phyloP scores from a whole-genome alignment of 2,797 vertebrate species.

The Toxotes lorentzi region DNA sequence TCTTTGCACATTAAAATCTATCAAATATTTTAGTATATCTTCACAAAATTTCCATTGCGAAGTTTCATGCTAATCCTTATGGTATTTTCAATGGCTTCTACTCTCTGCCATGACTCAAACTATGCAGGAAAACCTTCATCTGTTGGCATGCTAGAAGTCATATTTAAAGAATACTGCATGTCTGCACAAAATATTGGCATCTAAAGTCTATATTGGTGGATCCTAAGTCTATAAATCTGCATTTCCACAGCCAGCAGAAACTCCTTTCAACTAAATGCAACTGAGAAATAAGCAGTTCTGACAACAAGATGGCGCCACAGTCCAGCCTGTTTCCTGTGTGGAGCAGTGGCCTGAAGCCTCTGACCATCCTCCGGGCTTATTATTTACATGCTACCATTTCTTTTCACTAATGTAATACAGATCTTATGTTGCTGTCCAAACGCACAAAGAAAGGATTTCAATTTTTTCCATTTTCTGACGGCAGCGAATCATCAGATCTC shows the following conservation, averaged over 20 bases:
- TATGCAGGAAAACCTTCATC: neutral
- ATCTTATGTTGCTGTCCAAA: neutral
- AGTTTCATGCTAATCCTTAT: neutral
- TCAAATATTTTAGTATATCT: no score
- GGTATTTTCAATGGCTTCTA: neutral
- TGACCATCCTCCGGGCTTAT: constrained; percentile 23
- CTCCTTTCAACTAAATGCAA: neutral
- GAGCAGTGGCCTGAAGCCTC: constrained; percentile 21
- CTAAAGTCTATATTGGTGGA: neutral
- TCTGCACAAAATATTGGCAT: constrained; percentile 18
- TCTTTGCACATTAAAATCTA: no score
- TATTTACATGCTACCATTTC: constrained; percentile 19
- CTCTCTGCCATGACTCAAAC: neutral
- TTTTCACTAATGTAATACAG: constrained; percentile 20
- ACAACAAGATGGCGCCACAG: constrained; percentile 74
- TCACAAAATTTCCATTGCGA: neutral
- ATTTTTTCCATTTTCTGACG: neutral
- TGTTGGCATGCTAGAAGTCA: neutral
- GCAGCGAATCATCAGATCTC: constrained; percentile 30
- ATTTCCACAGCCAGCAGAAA: constrained; percentile 1
- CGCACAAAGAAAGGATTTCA: constrained; percentile 32
- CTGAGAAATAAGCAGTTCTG: neutral
- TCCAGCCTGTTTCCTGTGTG: constrained; percentile 22
- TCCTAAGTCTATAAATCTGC: constrained; percentile 24
- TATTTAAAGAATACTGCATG: constrained; percentile 12